These are phyloP conservation scores for Labeo calbasu DNA, from an alignment of 2,797 vertebrate genomes.

Conservation along the genomic window DNA sequence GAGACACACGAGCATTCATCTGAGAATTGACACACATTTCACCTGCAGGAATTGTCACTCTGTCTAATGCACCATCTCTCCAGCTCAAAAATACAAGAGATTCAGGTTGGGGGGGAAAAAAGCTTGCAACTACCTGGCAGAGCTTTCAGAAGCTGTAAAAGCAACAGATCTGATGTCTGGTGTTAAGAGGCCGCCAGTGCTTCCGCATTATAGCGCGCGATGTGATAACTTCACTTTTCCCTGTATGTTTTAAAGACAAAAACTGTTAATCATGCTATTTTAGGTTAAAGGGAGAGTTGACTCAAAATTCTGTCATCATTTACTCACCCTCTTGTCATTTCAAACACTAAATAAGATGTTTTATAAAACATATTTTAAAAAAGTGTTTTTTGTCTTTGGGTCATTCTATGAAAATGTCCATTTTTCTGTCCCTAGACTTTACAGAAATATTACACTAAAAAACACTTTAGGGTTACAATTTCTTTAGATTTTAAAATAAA, in stretches of 20 bases:
- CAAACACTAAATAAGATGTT: not conserved
- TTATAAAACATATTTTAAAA: not conserved
- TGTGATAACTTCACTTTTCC: constrained; percentile 3
- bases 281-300: not conserved
- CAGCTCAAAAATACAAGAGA: constrained; percentile 41
- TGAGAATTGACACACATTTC: constrained; percentile 51
- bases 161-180: constrained; percentile 21
- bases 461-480: too few relatives aligned
- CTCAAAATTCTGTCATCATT: not conserved
- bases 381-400: not conserved
- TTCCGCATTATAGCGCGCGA: not conserved
- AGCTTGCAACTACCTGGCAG: constrained; percentile 21
- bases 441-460: too few relatives aligned
- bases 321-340: not conserved
- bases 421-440: too few relatives aligned
- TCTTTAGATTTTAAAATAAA: too few relatives aligned
- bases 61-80: constrained; percentile 48
- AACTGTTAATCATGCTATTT: not conserved
- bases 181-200: not conserved
- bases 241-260: constrained; percentile 16
- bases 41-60: constrained; percentile 49
- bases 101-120: constrained; percentile 2
- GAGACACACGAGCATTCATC: constrained; percentile 49
- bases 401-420: too few relatives aligned
- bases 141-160: constrained; percentile 36